These are phyloP conservation scores for Escarpia spicata DNA, from an alignment of 2,888 invertebrate species.

Conservation along the genomic window DNA sequence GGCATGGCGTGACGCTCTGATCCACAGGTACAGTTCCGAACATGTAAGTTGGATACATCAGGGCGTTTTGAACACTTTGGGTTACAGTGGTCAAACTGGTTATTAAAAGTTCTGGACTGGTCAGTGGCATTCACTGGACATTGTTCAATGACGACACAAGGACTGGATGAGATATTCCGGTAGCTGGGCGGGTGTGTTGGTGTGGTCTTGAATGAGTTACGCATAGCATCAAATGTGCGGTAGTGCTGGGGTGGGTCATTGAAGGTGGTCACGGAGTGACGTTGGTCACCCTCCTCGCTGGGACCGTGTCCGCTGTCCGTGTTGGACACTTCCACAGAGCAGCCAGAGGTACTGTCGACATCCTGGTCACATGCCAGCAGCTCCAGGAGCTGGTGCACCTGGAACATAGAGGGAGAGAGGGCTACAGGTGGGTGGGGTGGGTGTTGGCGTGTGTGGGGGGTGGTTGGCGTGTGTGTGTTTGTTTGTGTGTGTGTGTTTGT, in stretches of 20 bases:
- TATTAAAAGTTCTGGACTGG: neutral
- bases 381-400: neutral
- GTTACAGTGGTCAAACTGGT: neutral
- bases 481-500: too few species aligned
- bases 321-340: conserved; percentile 38
- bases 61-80: neutral
- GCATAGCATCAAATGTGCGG: neutral
- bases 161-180: neutral
- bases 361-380: conserved; percentile 23
- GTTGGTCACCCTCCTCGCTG: neutral
- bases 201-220: neutral
- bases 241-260: neutral
- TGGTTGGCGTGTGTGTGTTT: too few species aligned
- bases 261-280: neutral
- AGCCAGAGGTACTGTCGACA: conserved; percentile 37
- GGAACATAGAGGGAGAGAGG: neutral
- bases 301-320: conserved; percentile 34
- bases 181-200: neutral
- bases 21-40: neutral
- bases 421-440: neutral
- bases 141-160: neutral
- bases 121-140: neutral
- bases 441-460: too few species aligned
- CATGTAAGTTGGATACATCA: neutral
- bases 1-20: neutral